Evolutionary conservation across 2,113 vertebrate genomes (phyloP), one percentile per base, ranked within the genome.

Genomic region (Porphyrio hochstetteri): DNA sequence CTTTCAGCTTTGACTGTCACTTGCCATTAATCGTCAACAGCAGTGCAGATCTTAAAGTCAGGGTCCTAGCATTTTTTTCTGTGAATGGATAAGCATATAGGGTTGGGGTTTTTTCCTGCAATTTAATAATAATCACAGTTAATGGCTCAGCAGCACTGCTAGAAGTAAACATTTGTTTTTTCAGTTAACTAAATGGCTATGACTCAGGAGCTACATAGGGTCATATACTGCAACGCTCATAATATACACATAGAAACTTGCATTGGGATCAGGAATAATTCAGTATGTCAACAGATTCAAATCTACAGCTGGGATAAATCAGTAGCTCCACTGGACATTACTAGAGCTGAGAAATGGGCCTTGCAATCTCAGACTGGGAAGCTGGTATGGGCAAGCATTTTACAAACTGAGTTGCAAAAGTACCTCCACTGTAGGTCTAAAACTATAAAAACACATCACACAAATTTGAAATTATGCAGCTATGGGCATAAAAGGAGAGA

Each of bases 301-400:
- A 75, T 63, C 86, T 83, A 19, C 94, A 96, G 90, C 91, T 95
- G 92, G 67, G 75, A 59, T 55, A 83, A 68, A 94, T 96, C 71
- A 48, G 48, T 5, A 36, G 44, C 46, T 95, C 65, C 69, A 7
- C 38, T 76, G 86, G 90, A 83, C 88, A 38, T 95, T 90, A 57
- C 17, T 1, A 16, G 40, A 69, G 71, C 85, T 83, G 72, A 83
- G 64, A 90, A 44, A 7, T 52, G 80, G 86, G 76, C 92, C 92
- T 70, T 75, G 65, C 35, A 36, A 1, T 68, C 60, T 59, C 21
- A 2, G 31, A 5, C 35, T n/a, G 50, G 33, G 27, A 71, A 76
- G 29, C 42, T 31, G 63, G 31, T 68, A 13, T 3, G 11, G 60
- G 38, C 69, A 53, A 56, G 36, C 44, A 28, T 82, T 93, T 94